Conservation (phyloP, 2,888 invertebrate genomes). For the Danaus chrysippus region DNA sequence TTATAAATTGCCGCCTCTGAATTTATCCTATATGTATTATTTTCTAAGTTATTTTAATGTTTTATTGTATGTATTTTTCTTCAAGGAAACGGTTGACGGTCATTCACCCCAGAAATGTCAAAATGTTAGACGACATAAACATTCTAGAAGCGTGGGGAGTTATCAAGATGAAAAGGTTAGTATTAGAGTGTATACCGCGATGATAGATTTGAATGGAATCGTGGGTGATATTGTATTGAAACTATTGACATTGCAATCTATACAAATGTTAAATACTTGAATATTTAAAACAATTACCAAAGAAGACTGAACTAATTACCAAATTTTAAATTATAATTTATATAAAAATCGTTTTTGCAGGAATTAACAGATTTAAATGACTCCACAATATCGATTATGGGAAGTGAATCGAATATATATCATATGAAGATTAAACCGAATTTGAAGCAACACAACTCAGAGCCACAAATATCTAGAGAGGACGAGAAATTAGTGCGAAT, state of each 20-base stretch:
- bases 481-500: conserved; percentile 53
- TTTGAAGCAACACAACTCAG: conserved; percentile 58
- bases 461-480: conserved; percentile 59
- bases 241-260: no score
- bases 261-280: no score
- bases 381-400: conserved; percentile 70
- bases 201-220: no score
- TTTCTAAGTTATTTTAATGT: neutral
- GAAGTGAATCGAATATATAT: conserved; percentile 72
- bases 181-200: no score
- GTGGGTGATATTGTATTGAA: no score
- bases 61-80: neutral
- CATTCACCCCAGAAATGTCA: conserved; percentile 59
- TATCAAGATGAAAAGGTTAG: conserved; percentile 67
- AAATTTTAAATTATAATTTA: neutral
- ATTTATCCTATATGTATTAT: no score
- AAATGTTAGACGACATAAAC: conserved; percentile 55
- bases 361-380: conserved; percentile 56
- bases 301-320: neutral
- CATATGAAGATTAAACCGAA: conserved; percentile 52
- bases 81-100: conserved; percentile 66
- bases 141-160: conserved; percentile 70
- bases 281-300: no score
- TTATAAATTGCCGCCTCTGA: no score
- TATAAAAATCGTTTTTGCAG: conserved; percentile 39